Base-by-base conservation (phyloP, 2,113 vertebrate species). In the Pontoporia blainvillei region DNA sequence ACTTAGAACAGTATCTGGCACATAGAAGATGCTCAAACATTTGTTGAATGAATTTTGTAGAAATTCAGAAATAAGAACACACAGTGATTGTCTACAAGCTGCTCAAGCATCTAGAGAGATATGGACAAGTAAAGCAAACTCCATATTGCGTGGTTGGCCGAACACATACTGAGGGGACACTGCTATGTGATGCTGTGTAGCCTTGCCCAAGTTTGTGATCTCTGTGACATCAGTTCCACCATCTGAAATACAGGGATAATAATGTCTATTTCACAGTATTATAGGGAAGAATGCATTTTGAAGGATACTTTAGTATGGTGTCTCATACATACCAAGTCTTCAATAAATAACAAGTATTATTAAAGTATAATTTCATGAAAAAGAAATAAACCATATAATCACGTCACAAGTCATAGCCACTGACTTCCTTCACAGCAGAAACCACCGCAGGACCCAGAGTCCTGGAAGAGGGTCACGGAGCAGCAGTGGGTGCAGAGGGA, bases 51-150 rank as follows among this genome's bases (percentile, higher is more conserved):
- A 44, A 4, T 81, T 57, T 41, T 85, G 6, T 39, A 75, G 27
- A 82, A 67, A 93, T 75, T 66, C 20, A 94, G 66, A 79, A 91
- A 79, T 78, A 46, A 79, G 90, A 83, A 25, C 36, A 54, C 6
- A 66, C 2, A 31, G 0, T 57, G 17, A 71, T 39, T 46, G 3
- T n/a, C 34, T 59, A 59, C 17, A 49, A 57, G 12, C 14, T 59
- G n/a, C 36, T 79, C 41, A 75, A 23, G 69, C 54, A 54, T 29
- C n/a, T 46, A 59, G 9, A 21, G 4, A 61, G 34, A 3, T 21
- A 23, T 46, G n/a, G n/a, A 29, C 9, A 79, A 31, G 17, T 52
- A n/a, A 86, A 90, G 20, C 12, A 92, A 44, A 44, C 8, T 9
- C 34, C 11, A 27, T 20, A 13, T 3, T 15, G 9, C 25, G 11